Percentiles rank a stretch among this genome's conserved stretches.
These are phyloP conservation scores for Phainopepla nitens DNA, from an alignment of 2,113 vertebrate genomes.

Conservation along the genomic window DNA sequence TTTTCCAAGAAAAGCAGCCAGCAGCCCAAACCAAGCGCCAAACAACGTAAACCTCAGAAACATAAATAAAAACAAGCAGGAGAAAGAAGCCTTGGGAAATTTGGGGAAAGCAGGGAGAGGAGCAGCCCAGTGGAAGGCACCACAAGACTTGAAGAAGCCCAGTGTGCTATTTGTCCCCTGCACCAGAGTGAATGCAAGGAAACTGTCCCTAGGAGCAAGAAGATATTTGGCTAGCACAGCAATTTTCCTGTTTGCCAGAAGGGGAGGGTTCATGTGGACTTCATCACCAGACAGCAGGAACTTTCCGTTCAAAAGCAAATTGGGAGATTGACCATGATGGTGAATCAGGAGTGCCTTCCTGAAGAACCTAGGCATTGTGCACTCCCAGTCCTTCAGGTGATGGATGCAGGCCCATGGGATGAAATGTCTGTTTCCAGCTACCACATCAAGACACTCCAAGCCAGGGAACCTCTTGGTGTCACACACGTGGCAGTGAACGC, in stretches of 20 bases:
- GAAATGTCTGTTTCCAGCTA: background rate
- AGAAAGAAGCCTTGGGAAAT: slow-evolving; percentile 59
- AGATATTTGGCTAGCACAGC: slow-evolving; percentile 26
- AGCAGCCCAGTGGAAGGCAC: slow-evolving; percentile 53
- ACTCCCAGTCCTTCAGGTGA: accelerated
- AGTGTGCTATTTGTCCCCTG: slow-evolving; percentile 39
- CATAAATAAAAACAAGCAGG: slow-evolving; percentile 67
- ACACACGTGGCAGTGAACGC: background rate
- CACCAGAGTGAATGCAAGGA: slow-evolving; percentile 1
- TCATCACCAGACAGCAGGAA: background rate
- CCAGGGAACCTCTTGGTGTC: background rate
- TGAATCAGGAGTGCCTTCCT: background rate
- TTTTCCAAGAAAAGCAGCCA: slow-evolving; percentile 71
- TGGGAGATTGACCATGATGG: background rate
- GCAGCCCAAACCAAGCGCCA: slow-evolving; percentile 56
- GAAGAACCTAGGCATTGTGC: background rate
- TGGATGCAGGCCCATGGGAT: background rate
- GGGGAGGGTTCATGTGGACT: background rate
- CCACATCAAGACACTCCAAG: background rate
- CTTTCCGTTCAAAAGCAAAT: background rate
- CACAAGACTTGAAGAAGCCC: slow-evolving; percentile 31
- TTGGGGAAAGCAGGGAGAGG: slow-evolving; percentile 36
- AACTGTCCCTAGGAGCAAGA: slow-evolving; percentile 33
- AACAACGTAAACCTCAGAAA: slow-evolving; percentile 69
- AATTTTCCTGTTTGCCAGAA: background rate